Base-by-base conservation (phyloP, 2,113 vertebrate species). In the Centrocercus urophasianus region DNA sequence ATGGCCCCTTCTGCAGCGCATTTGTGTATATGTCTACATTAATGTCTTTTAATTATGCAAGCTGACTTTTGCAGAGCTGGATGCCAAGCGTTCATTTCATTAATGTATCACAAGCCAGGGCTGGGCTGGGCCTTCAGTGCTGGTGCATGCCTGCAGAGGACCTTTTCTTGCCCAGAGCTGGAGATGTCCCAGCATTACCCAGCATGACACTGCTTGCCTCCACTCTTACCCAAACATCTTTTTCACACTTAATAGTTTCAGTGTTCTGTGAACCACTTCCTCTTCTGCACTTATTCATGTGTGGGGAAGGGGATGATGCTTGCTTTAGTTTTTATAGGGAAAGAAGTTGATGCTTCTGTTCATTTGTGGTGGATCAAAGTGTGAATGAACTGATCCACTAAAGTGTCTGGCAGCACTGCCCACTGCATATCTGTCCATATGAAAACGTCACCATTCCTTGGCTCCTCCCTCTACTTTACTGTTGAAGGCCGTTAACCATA, bases 211-310 rank as follows among this genome's bases (percentile, higher is more conserved):
- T 45, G 20, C 28, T 75, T 9, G 14, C 50, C 17, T 82, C 57
- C 7, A 34, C 13, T 22, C 4, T 66, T 6, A 27, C 36, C 42
- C 30, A 10, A 85, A 45, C 14, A 28, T 6, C 13, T 84, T 63
- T 61, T 78, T 73, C 6, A 10, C 56, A 7, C 13, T 77, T 57
- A 61, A 18, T 13, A 57, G 54, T 28, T 34, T 75, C 36, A 77
- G n/a, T 28, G 20, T 50, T 88, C 1, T 0, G 8, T 38, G 38
- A 77, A 45, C 21, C 14, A 4, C 19, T 83, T 80, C 24, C 12
- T 87, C 67, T 40, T 80, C 54, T 6, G 0, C 28, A 27, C 71
- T 93, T 73, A 38, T 32, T 21, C 1, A 0, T 1, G 1, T 21
- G 45, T 0, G 0, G 20, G 47, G 20, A 32, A 47, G 59, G 16